A percentile compares a stretch with the other conserved stretches of the same genome.
Conservation (phyloP, 1,140 invertebrate species). For the Vanessa tameamea region DNA sequence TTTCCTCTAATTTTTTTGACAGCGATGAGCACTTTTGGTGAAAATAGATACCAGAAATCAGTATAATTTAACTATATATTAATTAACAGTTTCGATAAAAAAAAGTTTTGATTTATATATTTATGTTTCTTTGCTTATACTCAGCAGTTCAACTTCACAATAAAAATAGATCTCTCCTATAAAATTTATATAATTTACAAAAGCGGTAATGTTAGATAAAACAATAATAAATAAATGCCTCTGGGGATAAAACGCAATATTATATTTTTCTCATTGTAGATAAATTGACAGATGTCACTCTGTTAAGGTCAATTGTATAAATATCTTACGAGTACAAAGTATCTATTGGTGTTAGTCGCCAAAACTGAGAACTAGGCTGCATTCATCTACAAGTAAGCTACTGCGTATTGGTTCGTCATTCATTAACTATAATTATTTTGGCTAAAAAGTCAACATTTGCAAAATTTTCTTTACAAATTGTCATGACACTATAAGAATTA, state of each 20-base stretch:
- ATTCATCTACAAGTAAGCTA: conserved; percentile 78
- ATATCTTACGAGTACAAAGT: conserved; percentile 78
- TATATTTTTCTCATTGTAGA: conserved; percentile 67
- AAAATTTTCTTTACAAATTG: conserved; percentile 79
- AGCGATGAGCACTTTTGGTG: conserved; percentile 85
- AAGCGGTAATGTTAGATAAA: conserved; percentile 75
- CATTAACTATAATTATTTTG: conserved; percentile 76
- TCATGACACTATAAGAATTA: conserved; percentile 80
- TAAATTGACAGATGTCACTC: conserved; percentile 74
- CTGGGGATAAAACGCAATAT: conserved; percentile 72
- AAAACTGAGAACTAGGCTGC: conserved; percentile 79
- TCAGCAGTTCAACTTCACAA: conserved; percentile 77
- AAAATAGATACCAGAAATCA: conserved; percentile 82
- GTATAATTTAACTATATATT: conserved; percentile 70
- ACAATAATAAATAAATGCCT: conserved; percentile 79
- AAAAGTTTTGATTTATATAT: conserved; percentile 68
- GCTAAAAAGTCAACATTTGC: conserved; percentile 81
- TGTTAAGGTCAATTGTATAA: conserved; percentile 78
- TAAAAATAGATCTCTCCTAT: conserved; percentile 81
- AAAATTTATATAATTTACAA: conserved; percentile 81
- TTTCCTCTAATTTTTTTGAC: conserved; percentile 82
- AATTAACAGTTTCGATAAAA: conserved; percentile 76
- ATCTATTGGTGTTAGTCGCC: conserved; percentile 78
- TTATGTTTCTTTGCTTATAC: conserved; percentile 63
- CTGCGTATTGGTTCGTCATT: conserved; percentile 80